phyloP scores from a whole-genome alignment of 2,888 invertebrate genomes.

The Pristionchus arcanus region DNA sequence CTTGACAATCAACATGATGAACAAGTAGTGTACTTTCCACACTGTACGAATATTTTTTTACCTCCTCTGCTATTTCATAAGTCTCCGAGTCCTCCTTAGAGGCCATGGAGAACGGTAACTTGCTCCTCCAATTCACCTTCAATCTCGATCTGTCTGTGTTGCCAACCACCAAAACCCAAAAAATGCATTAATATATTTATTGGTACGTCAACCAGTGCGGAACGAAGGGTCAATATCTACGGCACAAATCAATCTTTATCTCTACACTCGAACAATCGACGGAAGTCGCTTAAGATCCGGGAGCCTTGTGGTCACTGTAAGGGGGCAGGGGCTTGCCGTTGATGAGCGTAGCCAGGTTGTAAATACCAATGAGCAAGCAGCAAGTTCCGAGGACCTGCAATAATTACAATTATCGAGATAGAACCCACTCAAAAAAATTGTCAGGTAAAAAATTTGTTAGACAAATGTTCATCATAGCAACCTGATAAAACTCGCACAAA shows the following conservation, averaged over 20 bases:
- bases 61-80: constrained; percentile 55
- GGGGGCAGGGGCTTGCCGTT: constrained; percentile 74
- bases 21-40: no score
- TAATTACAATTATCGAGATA: background rate
- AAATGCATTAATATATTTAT: constrained; percentile 24
- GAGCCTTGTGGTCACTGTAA: constrained; percentile 71
- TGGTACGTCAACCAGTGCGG: constrained; percentile 43
- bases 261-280: constrained; percentile 51
- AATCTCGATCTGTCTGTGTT: constrained; percentile 42
- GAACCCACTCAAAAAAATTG: background rate
- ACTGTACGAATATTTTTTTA: background rate
- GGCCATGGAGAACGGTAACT: constrained; percentile 38
- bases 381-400: constrained; percentile 59
- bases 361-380: constrained; percentile 70
- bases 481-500: no score
- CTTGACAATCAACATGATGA: no score
- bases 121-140: constrained; percentile 52
- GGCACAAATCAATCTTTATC: constrained; percentile 53
- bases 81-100: constrained; percentile 52
- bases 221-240: background rate
- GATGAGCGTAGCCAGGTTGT: constrained; percentile 71
- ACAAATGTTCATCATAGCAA: no score
- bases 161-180: background rate
- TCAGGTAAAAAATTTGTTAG: background rate
- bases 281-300: constrained; percentile 64